Conservation (phyloP, 2,888 invertebrate species). For the Tenthredo notha region DNA sequence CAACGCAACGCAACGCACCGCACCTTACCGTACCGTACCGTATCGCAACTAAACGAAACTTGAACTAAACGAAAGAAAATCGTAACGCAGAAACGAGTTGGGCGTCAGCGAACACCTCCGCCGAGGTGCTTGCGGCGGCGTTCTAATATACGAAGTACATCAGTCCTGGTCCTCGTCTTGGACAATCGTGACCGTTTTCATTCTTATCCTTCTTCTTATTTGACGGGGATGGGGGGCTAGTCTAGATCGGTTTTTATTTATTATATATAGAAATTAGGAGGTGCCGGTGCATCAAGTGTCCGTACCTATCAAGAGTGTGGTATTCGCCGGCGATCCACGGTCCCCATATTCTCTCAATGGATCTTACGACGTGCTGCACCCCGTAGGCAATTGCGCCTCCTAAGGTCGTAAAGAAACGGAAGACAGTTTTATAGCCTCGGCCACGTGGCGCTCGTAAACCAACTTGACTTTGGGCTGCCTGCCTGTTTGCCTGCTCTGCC, state of each 20-base stretch:
- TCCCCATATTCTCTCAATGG: slow-evolving; percentile 26
- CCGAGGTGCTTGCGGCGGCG: slow-evolving; percentile 42
- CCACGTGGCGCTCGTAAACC: slow-evolving; percentile 79
- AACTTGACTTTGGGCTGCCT: slow-evolving; percentile 64
- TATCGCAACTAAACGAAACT: slow-evolving; percentile 1
- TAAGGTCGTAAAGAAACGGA: slow-evolving; percentile 78
- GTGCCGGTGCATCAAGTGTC: slow-evolving; percentile 27
- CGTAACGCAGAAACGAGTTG: slow-evolving; percentile 5
- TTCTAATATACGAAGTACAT: background rate
- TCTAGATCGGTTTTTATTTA: background rate
- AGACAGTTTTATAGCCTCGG: slow-evolving; percentile 80
- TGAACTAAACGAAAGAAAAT: slow-evolving; percentile 7
- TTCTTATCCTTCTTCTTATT: background rate
- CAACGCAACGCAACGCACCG: slow-evolving; percentile 64
- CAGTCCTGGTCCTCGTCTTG: slow-evolving; percentile 32
- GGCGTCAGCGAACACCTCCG: slow-evolving; percentile 38
- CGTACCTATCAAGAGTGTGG: slow-evolving; percentile 17
- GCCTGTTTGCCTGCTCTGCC: background rate
- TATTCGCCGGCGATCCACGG: background rate
- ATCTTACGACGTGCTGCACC: slow-evolving; percentile 57
- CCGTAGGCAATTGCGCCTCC: slow-evolving; percentile 72
- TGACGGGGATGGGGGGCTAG: background rate
- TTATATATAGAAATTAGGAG: background rate
- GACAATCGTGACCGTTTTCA: slow-evolving; percentile 1
- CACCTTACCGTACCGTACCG: background rate